phyloP scores from a whole-genome alignment of 2,888 invertebrate species.

The Volucella inanis region DNA sequence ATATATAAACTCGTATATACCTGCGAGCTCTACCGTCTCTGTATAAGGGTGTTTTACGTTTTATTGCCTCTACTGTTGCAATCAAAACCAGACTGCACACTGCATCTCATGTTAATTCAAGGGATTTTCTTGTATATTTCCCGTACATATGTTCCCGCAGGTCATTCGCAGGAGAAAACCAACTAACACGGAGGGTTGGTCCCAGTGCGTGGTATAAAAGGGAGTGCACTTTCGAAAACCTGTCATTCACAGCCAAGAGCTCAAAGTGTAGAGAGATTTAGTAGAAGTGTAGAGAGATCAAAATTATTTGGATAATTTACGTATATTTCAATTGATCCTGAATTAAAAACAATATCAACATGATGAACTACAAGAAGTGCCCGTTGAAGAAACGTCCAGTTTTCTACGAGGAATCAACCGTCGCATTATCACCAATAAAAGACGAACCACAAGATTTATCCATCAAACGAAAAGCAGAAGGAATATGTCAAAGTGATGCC shows the following conservation, averaged over 20 bases:
- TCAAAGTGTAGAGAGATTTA: conserved; percentile 79
- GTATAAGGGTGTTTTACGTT: conserved; percentile 57
- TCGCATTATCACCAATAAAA: conserved; percentile 81
- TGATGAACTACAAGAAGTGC: conserved; percentile 93
- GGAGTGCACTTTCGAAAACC: conserved; percentile 78
- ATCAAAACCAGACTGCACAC: conserved; percentile 24
- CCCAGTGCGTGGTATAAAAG: conserved; percentile 63
- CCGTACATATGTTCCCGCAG: conserved; percentile 65
- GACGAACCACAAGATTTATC: conserved; percentile 82
- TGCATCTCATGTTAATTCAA: conserved; percentile 47
- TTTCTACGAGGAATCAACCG: conserved; percentile 87
- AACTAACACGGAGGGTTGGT: conserved; percentile 51
- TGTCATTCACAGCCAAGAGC: conserved; percentile 81
- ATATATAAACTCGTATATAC: conserved; percentile 1
- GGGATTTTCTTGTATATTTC: conserved; percentile 61
- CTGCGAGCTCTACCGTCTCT: conserved; percentile 46
- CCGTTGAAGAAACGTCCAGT: conserved; percentile 96
- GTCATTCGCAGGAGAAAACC: conserved; percentile 38
- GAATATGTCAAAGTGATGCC: conserved; percentile 76
- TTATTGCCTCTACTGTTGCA: conserved; percentile 38
- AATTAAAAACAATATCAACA: conserved; percentile 79
- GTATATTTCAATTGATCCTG: conserved; percentile 27
- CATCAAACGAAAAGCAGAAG: conserved; percentile 79
- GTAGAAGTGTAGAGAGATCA: conserved; percentile 31
- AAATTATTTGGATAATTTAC: conserved; percentile 51